phyloP scores from a whole-genome alignment of 2,888 invertebrate genomes.

The Panzeria rudis region DNA sequence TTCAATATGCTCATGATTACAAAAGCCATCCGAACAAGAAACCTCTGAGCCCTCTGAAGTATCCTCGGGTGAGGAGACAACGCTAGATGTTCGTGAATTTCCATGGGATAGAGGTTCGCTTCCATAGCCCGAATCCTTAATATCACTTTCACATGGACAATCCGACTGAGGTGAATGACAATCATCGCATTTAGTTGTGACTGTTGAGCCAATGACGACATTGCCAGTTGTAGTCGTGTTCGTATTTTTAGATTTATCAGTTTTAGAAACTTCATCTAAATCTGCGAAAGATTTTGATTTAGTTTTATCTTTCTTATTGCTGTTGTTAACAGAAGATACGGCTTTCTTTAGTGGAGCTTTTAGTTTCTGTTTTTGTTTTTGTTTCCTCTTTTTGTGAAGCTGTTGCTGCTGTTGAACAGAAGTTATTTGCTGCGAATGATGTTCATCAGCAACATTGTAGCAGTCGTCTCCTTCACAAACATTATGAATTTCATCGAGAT shows the following conservation, averaged over 20 bases:
- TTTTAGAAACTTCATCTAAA: slow-evolving; percentile 36
- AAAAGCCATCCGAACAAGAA: slow-evolving; percentile 94
- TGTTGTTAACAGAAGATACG: slow-evolving; percentile 31
- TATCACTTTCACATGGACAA: slow-evolving; percentile 85
- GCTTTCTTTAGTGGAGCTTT: slow-evolving; percentile 69
- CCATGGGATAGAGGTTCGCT: slow-evolving; percentile 88
- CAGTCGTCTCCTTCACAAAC: slow-evolving; percentile 61
- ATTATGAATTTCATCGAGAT: slow-evolving; percentile 54
- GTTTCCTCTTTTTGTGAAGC: slow-evolving; percentile 75
- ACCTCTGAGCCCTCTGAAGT: slow-evolving; percentile 94
- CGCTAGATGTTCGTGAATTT: slow-evolving; percentile 89
- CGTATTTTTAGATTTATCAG: slow-evolving; percentile 1
- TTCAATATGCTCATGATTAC: slow-evolving; percentile 87
- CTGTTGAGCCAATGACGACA: slow-evolving; percentile 36
- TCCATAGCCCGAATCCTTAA: slow-evolving; percentile 92
- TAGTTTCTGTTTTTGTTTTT: slow-evolving; percentile 76
- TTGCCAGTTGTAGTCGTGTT: slow-evolving; percentile 38
- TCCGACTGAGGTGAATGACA: slow-evolving; percentile 78
- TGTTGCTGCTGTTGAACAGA: slow-evolving; percentile 74
- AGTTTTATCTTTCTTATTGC: slow-evolving; percentile 46
- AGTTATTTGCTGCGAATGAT: slow-evolving; percentile 47
- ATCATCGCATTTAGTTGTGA: slow-evolving; percentile 78
- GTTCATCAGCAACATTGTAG: slow-evolving; percentile 63
- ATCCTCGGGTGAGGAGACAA: slow-evolving; percentile 93
- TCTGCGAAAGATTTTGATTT: slow-evolving; percentile 21